Base-by-base conservation (phyloP, 2,113 vertebrate genomes). In the Saccopteryx leptura region DNA sequence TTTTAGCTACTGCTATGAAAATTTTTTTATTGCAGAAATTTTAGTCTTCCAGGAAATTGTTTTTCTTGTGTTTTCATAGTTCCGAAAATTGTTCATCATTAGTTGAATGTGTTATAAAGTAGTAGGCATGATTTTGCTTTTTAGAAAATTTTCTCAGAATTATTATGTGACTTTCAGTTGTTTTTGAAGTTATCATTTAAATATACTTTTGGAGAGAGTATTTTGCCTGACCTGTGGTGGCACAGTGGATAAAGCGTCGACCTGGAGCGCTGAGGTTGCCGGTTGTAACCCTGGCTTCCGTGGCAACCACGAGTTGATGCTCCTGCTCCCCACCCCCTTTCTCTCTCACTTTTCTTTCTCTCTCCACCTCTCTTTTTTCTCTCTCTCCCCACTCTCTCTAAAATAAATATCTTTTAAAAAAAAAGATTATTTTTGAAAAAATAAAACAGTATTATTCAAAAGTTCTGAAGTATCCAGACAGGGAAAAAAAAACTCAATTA, bases 51-150 rank as follows among this genome's bases (percentile, higher is more conserved):
- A 65, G 39, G 33, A 94, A 93, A 90, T 17, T 48, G 50, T 79
- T 88, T 89, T 74, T 75, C 23, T 46, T 50, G 56, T 48, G 54
- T 94, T 66, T 94, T 69, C 56, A 72, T 66, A 89, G 52, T 96
- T 83, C 48, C 69, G 28, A 24, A 96, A 94, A 95, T 85, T 95
- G 72, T 60, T 92, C 61, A 85, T 91, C 88, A 91, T 75, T 95
- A 92, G 61, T 68, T 95, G 72, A 95, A 91, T 68, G 82, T 86
- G 85, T 85, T 78, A 50, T 69, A 83, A 96, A 92, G 56, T 71
- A 80, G 50, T 31, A 71, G 74, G 72, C 23, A 74, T 86, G 72
- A 82, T 88, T 95, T 79, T 78, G 21, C n/a, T 63, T 93, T 78
- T 94, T 82, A 92, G 54, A 78, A 90, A 90, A 68, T 90, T 80